phyloP scores from a whole-genome alignment of 2,113 vertebrate genomes.

The Antechinus stuartii region DNA sequence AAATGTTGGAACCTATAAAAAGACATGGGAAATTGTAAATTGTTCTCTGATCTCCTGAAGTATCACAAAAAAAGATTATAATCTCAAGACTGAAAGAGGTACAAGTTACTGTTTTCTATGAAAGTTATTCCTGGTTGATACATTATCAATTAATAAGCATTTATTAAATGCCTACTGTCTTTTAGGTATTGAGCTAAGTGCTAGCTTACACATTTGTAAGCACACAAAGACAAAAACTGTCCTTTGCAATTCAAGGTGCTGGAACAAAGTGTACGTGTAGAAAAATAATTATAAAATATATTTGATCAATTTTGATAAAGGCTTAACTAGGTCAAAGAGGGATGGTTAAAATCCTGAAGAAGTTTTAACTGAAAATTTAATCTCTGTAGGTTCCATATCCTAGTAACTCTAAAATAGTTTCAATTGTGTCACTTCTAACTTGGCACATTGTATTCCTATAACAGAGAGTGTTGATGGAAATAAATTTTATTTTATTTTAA shows the following conservation, averaged over 20 bases:
- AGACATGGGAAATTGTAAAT: rapidly evolving
- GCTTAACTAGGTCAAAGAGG: background rate
- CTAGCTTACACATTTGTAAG: background rate
- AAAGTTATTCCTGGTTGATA: background rate
- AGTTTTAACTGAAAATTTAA: background rate
- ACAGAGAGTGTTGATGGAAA: background rate
- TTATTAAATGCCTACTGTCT: background rate
- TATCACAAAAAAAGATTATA: background rate
- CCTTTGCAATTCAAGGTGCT: background rate
- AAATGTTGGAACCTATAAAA: background rate
- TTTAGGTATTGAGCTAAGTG: background rate
- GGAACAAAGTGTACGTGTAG: background rate
- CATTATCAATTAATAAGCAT: background rate
- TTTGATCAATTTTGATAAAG: background rate
- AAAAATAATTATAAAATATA: background rate
- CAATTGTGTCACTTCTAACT: background rate
- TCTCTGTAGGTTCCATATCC: background rate
- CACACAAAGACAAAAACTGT: background rate
- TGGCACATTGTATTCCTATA: background rate
- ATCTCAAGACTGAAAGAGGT: background rate
- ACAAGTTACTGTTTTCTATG: background rate
- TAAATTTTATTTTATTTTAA: no score
- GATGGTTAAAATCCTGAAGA: background rate
- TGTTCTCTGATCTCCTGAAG: rapidly evolving
- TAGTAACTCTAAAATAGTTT: background rate